Conservation (phyloP, 1,140 invertebrate genomes). For the Ectropis grisescens region DNA sequence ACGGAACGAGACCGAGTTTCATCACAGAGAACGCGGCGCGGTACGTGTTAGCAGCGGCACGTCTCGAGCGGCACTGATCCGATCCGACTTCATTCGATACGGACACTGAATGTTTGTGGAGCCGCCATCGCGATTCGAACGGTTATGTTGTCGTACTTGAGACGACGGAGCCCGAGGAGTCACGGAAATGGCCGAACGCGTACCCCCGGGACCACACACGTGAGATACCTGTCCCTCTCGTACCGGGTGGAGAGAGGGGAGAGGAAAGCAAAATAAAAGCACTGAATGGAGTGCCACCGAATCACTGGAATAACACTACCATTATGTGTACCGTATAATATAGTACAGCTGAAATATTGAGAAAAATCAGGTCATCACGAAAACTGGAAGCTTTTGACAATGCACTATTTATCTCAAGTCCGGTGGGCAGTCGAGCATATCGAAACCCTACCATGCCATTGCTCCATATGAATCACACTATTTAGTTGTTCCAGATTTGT, state of each 20-base stretch:
- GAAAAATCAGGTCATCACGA: background rate
- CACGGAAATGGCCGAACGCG: conserved; percentile 29
- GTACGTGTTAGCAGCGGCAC: conserved; percentile 41
- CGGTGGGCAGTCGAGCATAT: too few species aligned
- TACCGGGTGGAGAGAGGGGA: conserved; percentile 31
- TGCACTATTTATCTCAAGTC: too few species aligned
- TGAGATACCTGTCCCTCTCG: conserved; percentile 42
- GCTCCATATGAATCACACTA: too few species aligned
- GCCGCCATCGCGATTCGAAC: conserved; percentile 60
- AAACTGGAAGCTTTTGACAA: too few species aligned
- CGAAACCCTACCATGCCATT: too few species aligned
- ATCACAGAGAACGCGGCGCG: conserved; percentile 24
- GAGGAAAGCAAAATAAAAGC: conserved; percentile 55
- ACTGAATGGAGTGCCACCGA: conserved; percentile 48
- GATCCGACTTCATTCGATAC: conserved; percentile 27
- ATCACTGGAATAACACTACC: conserved; percentile 5
- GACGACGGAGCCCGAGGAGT: conserved; percentile 33
- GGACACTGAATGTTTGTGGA: conserved; percentile 60
- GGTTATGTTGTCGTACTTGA: conserved; percentile 57
- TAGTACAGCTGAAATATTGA: conserved; percentile 5
- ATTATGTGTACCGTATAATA: conserved; percentile 6
- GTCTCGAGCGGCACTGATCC: conserved; percentile 56
- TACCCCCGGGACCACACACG: conserved; percentile 57
- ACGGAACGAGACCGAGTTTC: conserved; percentile 46
- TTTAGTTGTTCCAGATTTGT: too few species aligned